These are phyloP conservation scores for Australoheros scitulus DNA, from an alignment of 2,113 vertebrate species.

Conservation along the genomic window DNA sequence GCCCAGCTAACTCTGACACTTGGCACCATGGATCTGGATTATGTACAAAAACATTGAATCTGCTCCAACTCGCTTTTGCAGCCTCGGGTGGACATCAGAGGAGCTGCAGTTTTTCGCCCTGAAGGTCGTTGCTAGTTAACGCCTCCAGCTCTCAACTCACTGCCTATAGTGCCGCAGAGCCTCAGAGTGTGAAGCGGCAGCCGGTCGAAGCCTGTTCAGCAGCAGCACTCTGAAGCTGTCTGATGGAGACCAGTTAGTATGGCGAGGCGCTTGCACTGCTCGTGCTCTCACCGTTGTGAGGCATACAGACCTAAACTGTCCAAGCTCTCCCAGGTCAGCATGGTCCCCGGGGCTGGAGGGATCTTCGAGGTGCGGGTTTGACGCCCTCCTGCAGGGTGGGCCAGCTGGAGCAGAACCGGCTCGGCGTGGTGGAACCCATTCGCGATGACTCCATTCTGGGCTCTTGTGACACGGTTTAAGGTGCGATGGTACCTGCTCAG, in stretches of 20 bases:
- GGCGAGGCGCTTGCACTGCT: not conserved
- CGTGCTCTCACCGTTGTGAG: not conserved
- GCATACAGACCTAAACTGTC: conserved; percentile 31
- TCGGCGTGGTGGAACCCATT: not conserved
- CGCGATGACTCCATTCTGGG: not conserved
- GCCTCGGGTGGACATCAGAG: not conserved
- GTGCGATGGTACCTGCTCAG: not conserved
- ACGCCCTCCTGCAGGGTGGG: not conserved
- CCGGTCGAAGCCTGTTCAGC: not conserved
- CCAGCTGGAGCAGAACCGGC: not conserved
- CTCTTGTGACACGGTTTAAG: not conserved
- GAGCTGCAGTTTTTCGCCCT: not conserved
- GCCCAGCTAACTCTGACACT: not conserved
- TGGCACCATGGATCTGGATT: not conserved
- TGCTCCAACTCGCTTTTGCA: not conserved
- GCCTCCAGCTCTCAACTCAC: not conserved
- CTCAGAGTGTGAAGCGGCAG: not conserved
- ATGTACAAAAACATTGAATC: not conserved
- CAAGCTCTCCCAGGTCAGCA: not conserved
- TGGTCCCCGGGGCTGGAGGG: not conserved
- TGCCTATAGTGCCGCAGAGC: not conserved
- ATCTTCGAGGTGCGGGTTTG: not conserved
- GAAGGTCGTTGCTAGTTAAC: too few species aligned
- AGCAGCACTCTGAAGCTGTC: conserved; percentile 3
- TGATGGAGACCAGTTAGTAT: conserved; percentile 5